phyloP scores from a whole-genome alignment of 2,888 invertebrate genomes.

The Bombylius major region DNA sequence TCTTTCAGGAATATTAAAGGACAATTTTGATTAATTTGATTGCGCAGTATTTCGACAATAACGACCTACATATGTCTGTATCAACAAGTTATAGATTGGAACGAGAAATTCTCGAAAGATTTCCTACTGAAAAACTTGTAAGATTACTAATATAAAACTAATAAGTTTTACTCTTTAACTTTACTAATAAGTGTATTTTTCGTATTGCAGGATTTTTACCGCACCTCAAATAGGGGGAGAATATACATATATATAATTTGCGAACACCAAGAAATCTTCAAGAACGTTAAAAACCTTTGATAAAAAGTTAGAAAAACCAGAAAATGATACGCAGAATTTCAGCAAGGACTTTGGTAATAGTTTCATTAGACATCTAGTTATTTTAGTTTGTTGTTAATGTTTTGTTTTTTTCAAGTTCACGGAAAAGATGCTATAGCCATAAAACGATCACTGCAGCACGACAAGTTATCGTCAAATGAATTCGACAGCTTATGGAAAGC shows the following conservation, averaged over 20 bases:
- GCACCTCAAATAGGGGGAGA: neutral
- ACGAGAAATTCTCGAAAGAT: slow-evolving; percentile 12
- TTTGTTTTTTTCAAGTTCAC: neutral
- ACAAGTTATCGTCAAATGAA: too few relatives aligned
- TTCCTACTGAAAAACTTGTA: neutral
- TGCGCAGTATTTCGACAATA: slow-evolving; percentile 13
- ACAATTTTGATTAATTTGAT: slow-evolving; percentile 9
- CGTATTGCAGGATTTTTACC: neutral
- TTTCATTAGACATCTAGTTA: too few relatives aligned
- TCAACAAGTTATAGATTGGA: slow-evolving; percentile 14
- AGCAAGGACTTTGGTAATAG: neutral
- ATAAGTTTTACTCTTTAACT: too few relatives aligned
- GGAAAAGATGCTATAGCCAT: too few relatives aligned
- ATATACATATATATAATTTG: neutral
- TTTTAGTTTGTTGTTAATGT: too few relatives aligned
- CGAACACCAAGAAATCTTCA: neutral
- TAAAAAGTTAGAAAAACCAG: too few relatives aligned
- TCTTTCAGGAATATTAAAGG: slow-evolving; percentile 17
- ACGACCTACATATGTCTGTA: slow-evolving; percentile 10
- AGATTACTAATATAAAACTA: neutral
- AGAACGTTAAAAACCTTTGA: neutral
- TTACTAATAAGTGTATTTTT: too few relatives aligned
- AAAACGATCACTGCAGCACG: too few relatives aligned
- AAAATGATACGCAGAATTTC: neutral
- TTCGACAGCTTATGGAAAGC: too few relatives aligned